Base-by-base conservation (phyloP, 1,140 invertebrate genomes). In the Lepidurus couesii region DNA sequence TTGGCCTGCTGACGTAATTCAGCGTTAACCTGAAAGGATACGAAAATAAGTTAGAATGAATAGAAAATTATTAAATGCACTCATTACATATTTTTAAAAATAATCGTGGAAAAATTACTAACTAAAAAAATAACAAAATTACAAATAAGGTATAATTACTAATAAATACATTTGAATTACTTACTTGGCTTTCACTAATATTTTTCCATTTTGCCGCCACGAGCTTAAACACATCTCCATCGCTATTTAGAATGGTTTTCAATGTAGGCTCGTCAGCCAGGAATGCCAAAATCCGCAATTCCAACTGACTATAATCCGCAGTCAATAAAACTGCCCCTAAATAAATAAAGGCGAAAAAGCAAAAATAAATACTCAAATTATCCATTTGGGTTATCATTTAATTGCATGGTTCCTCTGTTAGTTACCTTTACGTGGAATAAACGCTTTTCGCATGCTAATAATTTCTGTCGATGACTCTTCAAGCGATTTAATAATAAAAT, bases 301-400 rank as follows among this genome's bases (percentile, higher is more conserved):
- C 98, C 75, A 99, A 85, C 85, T 99, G 97, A 83, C 94, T 96
- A 86, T 97, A 99, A 86, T 99, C 97, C 0, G 95, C 96, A 11
- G 96, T 93, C 16, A 99, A 83, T 21, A 98, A 86, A 16, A 87
- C 79, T 44, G 84, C 84, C 77, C 86, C 88, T 82, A 74, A 16
- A 0, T 80, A 80, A 26, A 77, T 65, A 44, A n/a, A 47, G 13
- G 75, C 24, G 42, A 74, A 65, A 4, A 81, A 53, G 26, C 79
- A 75, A 78, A 78, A 24, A 34, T 75, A 34, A 43, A 45, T 43
- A 24, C 9, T 73, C 11, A 42, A 90, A 83, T 34, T 34, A 34
- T 34, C 34, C 2, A 34, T 4, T 34, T 34, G 34, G 34, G 34
- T 4, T 4, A 34, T 34, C 2, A 34, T 34, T 34, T 4, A 34